Base-by-base conservation (phyloP, 2,113 vertebrate species). In the Chionomys nivalis region DNA sequence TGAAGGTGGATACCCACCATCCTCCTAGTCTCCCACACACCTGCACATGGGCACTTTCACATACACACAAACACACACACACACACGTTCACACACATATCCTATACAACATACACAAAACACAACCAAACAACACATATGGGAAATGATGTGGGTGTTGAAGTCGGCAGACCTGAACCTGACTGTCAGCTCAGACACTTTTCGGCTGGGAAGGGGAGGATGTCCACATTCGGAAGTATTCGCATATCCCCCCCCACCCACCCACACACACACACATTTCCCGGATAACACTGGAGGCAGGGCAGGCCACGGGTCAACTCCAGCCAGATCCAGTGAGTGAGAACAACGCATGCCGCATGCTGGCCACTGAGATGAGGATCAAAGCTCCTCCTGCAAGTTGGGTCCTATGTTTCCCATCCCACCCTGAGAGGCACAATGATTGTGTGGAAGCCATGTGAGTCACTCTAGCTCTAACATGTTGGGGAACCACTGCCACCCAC, bases 181-280 rank as follows among this genome's bases (percentile, higher is more conserved):
- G 2, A 39, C 23, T 39, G 42, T 28, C 1, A 14, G 75, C 10
- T 12, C n/a, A 8, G 58, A 47, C 2, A 7, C 76, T 55, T 44
- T 31, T n/a, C 3, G 2, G 17, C 82, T 23, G 39, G 42, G 19
- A 65, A 61, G 39, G 9, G 0, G 23, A 49, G 28, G 19, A 26
- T 26, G 77, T 14, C 1, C 39, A 24, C 0, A 0, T 31, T n/a
- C 28, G 3, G 23, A 3, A 26, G 33, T 17, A 8, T 0, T 36
- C n/a, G 0, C 0, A 0, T 13, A 31, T 24, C 6, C 23, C n/a
- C 63, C 9, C 14, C 14, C 44, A 4, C 44, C 14, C 11, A 7
- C 47, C 47, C 47, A 9, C 52, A 52, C 49, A 52, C 49, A 52
- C 49, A 12, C 1, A 10, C n/a, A 1, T 1, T 26, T 55, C 55